A percentile compares a stretch with the other conserved stretches of the same genome.
phyloP scores from a whole-genome alignment of 2,797 vertebrate species.

The Merluccius polli region DNA sequence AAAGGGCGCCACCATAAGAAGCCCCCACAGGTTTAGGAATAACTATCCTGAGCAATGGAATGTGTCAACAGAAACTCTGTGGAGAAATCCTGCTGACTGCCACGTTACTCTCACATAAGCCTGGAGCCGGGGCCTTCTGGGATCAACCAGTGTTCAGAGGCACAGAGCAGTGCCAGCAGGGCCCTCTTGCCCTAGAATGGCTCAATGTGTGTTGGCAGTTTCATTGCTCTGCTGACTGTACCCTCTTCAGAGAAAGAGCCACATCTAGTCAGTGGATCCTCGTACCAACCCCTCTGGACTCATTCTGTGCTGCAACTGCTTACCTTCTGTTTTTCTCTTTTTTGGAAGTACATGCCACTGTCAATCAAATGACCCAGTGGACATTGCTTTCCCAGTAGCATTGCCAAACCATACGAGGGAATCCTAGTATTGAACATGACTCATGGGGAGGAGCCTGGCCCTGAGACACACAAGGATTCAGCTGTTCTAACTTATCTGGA shows the following conservation, averaged over 20 bases:
- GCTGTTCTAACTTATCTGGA: constrained; percentile 99
- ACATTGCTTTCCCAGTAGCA: constrained; percentile 67
- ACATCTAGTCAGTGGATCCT: constrained; percentile 28
- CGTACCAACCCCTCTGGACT: constrained; percentile 9
- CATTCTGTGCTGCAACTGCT: constrained; percentile 23
- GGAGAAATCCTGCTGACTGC: constrained; percentile 65
- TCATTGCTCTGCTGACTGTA: constrained; percentile 47
- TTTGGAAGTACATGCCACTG: constrained; percentile 58
- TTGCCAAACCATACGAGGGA: constrained; percentile 73
- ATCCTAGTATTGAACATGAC: constrained; percentile 98
- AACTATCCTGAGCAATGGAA: constrained; percentile 64
- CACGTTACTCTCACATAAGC: constrained; percentile 49
- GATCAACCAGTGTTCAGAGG: constrained; percentile 54
- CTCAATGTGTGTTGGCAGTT: constrained; percentile 49
- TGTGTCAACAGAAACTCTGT: constrained; percentile 59
- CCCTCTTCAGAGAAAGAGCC: constrained; percentile 36
- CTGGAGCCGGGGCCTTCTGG: constrained; percentile 51
- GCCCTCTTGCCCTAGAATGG: constrained; percentile 52
- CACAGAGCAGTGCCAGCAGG: constrained; percentile 58
- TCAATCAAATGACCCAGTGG: constrained; percentile 64
- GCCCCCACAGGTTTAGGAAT: constrained; percentile 51
- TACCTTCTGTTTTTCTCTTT: constrained; percentile 42
- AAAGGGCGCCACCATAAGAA: constrained; percentile 56
- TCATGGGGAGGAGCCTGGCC: constrained; percentile 99
- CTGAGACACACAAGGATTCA: constrained; percentile 99